Conservation (phyloP, 2,797 vertebrate species). For the Mastacembelus armatus region DNA sequence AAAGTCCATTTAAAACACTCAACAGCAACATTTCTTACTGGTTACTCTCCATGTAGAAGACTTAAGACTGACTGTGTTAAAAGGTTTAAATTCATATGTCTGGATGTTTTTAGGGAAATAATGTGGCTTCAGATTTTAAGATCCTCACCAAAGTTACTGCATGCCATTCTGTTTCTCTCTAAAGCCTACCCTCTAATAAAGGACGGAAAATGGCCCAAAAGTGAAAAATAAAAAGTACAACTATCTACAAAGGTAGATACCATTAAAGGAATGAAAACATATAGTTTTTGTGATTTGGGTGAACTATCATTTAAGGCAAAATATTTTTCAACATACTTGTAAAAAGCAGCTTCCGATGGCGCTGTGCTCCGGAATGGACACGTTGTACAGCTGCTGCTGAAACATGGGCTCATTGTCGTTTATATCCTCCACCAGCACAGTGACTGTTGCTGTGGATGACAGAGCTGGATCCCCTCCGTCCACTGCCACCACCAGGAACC, state of each 20-base stretch:
- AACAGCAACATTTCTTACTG: too few relatives aligned
- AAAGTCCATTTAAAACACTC: too few relatives aligned
- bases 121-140: too few relatives aligned
- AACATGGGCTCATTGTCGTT: conserved; percentile 95
- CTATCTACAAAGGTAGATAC: too few relatives aligned
- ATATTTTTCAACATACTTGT: conserved; percentile 83
- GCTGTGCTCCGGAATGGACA: conserved; percentile 86
- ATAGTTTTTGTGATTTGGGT: not conserved
- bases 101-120: too few relatives aligned
- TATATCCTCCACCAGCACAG: conserved; percentile 85
- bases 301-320: not conserved
- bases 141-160: too few relatives aligned
- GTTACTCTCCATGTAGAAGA: too few relatives aligned
- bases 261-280: too few relatives aligned
- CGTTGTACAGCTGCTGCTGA: conserved; percentile 87
- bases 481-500: conserved; percentile 86
- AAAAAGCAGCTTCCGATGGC: conserved; percentile 85
- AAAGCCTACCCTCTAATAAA: too few relatives aligned
- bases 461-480: conserved; percentile 87
- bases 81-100: too few relatives aligned
- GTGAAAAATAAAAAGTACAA: not conserved
- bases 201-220: not conserved
- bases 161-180: too few relatives aligned
- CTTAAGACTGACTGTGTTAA: too few relatives aligned
- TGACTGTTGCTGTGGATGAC: conserved; percentile 86